A percentile compares a stretch with the other conserved stretches of the same genome.
Conservation (phyloP, 1,140 invertebrate species). For the Orius laevigatus region DNA sequence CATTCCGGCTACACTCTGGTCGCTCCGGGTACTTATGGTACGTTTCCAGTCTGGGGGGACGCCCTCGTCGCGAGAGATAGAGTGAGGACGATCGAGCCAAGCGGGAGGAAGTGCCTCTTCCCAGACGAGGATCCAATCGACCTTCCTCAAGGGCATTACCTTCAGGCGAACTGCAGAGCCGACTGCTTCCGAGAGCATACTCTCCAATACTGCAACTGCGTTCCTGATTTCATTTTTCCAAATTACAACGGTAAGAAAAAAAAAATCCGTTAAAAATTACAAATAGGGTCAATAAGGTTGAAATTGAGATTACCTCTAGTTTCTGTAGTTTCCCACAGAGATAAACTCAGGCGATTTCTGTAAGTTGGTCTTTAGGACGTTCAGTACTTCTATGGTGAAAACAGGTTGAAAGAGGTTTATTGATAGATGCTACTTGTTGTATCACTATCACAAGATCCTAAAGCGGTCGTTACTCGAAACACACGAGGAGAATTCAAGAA, state of each 20-base stretch:
- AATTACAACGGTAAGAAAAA: constrained; percentile 14
- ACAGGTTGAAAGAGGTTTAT: too few relatives aligned
- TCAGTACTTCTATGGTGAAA: too few relatives aligned
- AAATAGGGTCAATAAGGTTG: too few relatives aligned
- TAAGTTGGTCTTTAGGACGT: too few relatives aligned
- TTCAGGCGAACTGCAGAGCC: constrained; percentile 19
- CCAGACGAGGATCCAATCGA: constrained; percentile 14
- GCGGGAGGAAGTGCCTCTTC: constrained; percentile 18
- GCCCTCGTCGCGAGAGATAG: constrained; percentile 12
- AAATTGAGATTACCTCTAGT: too few relatives aligned
- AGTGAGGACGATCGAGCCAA: neutral
- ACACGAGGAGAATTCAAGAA: too few relatives aligned
- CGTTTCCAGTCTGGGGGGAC: constrained; percentile 18
- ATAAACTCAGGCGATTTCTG: too few relatives aligned
- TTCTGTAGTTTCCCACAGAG: too few relatives aligned
- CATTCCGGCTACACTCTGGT: constrained; percentile 15
- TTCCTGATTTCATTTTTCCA: constrained; percentile 21
- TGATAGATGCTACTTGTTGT: too few relatives aligned
- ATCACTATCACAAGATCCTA: too few relatives aligned
- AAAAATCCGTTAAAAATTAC: too few relatives aligned
- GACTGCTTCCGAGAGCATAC: constrained; percentile 19
- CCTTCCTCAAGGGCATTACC: constrained; percentile 17
- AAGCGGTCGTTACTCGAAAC: too few relatives aligned
- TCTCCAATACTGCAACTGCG: constrained; percentile 21
- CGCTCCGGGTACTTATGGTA: constrained; percentile 12